Conservation (phyloP, 2,797 vertebrate genomes). For the Centropyge bicolor region DNA sequence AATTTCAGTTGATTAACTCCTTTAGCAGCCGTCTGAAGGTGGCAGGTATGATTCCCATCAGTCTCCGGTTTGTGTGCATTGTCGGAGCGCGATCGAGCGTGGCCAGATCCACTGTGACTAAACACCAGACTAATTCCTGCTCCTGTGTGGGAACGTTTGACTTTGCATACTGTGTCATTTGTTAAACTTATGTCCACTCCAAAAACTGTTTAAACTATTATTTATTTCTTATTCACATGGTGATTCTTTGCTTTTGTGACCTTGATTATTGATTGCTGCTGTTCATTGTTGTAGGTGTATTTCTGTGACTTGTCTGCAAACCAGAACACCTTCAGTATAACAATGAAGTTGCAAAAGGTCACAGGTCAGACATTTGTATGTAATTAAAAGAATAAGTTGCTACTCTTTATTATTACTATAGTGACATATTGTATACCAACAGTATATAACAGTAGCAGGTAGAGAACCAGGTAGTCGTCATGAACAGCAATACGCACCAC, state of each 20-base stretch:
- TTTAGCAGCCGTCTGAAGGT: conserved; percentile 11
- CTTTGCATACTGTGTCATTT: conserved; percentile 18
- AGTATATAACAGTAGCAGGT: background rate
- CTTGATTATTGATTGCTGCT: background rate
- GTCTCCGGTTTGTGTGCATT: background rate
- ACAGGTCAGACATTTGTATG: background rate
- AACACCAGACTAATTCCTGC: conserved; percentile 1
- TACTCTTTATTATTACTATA: background rate
- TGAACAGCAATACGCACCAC: background rate
- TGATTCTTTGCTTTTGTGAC: background rate
- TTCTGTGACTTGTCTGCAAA: background rate
- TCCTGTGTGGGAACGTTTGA: background rate
- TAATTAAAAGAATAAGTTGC: background rate
- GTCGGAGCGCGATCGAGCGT: conserved; percentile 39
- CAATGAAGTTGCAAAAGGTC: background rate
- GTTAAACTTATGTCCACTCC: background rate
- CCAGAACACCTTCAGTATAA: too few species aligned
- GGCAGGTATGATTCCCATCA: conserved; percentile 27
- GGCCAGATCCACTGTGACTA: conserved; percentile 17
- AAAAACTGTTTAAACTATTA: background rate
- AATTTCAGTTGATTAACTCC: conserved; percentile 34
- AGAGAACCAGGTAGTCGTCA: background rate
- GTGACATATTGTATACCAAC: background rate
- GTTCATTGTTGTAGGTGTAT: background rate
- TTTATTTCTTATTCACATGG: background rate